Percentiles rank a stretch among this genome's conserved stretches.
Conservation (phyloP, 2,797 vertebrate species). For the Synaphobranchus kaupii region DNA sequence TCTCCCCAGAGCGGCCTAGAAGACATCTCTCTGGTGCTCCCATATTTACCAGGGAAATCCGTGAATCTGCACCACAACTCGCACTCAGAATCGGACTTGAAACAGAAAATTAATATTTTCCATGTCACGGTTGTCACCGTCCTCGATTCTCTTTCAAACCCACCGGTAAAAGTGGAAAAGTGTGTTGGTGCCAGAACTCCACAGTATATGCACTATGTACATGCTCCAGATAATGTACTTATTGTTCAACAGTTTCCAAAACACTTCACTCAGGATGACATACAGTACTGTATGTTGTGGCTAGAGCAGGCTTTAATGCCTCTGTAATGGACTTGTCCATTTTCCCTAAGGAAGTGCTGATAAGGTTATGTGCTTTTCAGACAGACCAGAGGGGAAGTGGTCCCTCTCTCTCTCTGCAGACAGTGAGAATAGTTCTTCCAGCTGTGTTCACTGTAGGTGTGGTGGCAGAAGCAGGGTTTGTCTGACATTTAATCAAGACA, state of each 20-base stretch:
- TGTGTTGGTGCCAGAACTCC: not conserved
- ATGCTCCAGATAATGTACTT: conserved; percentile 3
- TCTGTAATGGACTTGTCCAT: not conserved
- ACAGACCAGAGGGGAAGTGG: not conserved
- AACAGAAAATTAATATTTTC: not conserved
- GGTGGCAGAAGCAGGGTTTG: not conserved
- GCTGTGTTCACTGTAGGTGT: not conserved
- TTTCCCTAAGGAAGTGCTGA: not conserved
- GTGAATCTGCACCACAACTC: not conserved
- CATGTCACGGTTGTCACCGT: not conserved
- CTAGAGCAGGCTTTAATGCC: not conserved
- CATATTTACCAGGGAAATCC: not conserved
- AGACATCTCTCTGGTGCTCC: not conserved
- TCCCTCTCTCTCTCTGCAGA: not conserved
- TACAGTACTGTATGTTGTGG: conserved; percentile 14
- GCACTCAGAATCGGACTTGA: not conserved
- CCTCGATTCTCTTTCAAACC: not conserved
- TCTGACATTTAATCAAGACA: conserved; percentile 24
- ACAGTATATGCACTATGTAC: not conserved
- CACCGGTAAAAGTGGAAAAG: not conserved
- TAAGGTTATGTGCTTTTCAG: conserved; percentile 5
- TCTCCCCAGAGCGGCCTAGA: not conserved
- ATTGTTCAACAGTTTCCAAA: conserved; percentile 15
- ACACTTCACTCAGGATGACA: not conserved
- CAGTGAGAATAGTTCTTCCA: conserved; percentile 1